phyloP scores from a whole-genome alignment of 2,888 invertebrate species.

The Drosophila anceps region DNA sequence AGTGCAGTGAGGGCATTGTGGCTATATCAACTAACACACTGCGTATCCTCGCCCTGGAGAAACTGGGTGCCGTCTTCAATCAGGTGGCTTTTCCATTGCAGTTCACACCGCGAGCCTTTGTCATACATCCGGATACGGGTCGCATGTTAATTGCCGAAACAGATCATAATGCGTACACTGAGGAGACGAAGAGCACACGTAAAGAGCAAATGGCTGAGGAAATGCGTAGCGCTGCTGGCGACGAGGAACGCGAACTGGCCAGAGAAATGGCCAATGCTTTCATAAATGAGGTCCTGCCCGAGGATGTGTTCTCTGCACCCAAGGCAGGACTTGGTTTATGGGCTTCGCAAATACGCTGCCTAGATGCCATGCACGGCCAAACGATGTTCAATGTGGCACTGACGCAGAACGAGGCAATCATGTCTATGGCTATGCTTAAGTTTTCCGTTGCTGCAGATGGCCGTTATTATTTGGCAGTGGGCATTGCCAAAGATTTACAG shows the following conservation, averaged over 20 bases:
- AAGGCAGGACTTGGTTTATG: conserved; percentile 98
- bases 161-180: conserved; percentile 99
- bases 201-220: conserved; percentile 98
- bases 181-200: conserved; percentile 96
- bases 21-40: conserved; percentile 99
- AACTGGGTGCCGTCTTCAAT: conserved; percentile 99
- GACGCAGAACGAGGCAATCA: conserved; percentile 98
- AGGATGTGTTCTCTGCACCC: conserved; percentile 97
- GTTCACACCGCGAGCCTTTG: conserved; percentile 97
- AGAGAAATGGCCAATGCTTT: conserved; percentile 99
- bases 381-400: conserved; percentile 92
- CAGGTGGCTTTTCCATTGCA: conserved; percentile 96
- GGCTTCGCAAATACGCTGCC: conserved; percentile 95
- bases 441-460: conserved; percentile 88
- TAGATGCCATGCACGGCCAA: conserved; percentile 93
- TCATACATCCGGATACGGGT: conserved; percentile 95
- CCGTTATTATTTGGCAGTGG: conserved; percentile 90
- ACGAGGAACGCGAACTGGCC: conserved; percentile 97
- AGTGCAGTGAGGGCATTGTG: conserved; percentile 99
- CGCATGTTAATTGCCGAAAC: conserved; percentile 97
- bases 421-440: conserved; percentile 93
- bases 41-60: conserved; percentile 98
- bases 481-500: conserved; percentile 95
- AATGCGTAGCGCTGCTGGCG: conserved; percentile 98
- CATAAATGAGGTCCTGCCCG: conserved; percentile 96